Base-by-base conservation (phyloP, 2,113 vertebrate genomes). In the Egretta garzetta region DNA sequence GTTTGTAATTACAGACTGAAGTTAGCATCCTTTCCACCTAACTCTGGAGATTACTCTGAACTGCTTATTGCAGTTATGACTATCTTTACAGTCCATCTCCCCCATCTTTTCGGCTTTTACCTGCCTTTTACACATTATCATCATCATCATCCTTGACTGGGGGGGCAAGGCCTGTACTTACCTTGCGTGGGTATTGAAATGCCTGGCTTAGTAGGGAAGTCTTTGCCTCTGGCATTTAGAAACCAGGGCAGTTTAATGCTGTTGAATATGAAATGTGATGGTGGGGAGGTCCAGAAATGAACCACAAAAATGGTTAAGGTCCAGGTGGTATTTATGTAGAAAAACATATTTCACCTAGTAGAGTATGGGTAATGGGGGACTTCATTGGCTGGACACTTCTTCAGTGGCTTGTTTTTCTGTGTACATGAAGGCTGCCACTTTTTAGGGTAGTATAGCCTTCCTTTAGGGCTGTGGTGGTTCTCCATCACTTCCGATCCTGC, bases 321-420 rank as follows among this genome's bases (percentile, higher is more conserved):
- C 63, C 30, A 35, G 39, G 28, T 58, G 14, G 5, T 92, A 32
- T 86, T 86, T 71, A 41, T 33, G 3, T 89, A 37, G 28, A 53
- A 92, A 90, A 86, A 56, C 13, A 8, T 79, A 52, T 58, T 84
- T 92, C 24, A 37, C 64, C 32, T 60, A 68, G 37, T 52, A 74
- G 68, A 86, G 35, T 68, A 56, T n/a, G 21, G n/a, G 9, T 59
- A 63, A 74, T 9, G 8, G 52, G 26, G 32, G 15, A 47, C 33
- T 86, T 71, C 2, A 4, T 71, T 63, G 9, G 12, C n/a, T 90
- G 0, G 2, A 21, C 0, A 0, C 52, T 86, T 64, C 33, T 33
- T 77, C 50, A 52, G 37, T 58, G 32, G 30, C 28, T 91, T 93
- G 9, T 87, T 96, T 87, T 90, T 12, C 37, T 3, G 1, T 60